Evolutionary conservation across 2,797 vertebrate species (phyloP).

Genomic region (Parotocinclus haroldoi): DNA sequence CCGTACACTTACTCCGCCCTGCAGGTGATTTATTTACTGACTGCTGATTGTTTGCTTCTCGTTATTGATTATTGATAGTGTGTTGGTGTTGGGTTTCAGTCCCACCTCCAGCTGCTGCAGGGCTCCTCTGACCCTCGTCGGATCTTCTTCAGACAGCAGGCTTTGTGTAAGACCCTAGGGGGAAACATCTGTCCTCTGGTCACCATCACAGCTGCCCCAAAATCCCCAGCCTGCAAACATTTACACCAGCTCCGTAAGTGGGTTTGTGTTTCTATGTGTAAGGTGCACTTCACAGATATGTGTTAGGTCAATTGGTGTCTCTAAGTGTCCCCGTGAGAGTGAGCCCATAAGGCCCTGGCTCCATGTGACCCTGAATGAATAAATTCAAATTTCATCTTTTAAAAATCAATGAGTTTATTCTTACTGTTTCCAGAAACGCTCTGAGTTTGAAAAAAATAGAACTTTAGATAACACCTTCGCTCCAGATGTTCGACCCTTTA

Average conservation of each 20-base stretch:
- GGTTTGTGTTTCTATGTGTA: slow-evolving; percentile 12
- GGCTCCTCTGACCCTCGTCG: slow-evolving; percentile 65
- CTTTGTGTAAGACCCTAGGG: slow-evolving; percentile 77
- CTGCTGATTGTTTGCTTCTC: background rate
- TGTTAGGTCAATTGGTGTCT: no score
- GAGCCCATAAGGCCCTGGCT: no score
- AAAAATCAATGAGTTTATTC: no score
- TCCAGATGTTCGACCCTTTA: no score
- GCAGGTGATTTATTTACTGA: slow-evolving; percentile 68
- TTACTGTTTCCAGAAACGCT: no score
- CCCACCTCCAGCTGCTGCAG: slow-evolving; percentile 79
- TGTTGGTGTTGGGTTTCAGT: slow-evolving; percentile 58
- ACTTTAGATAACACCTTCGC: no score
- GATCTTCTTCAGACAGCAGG: slow-evolving; percentile 80
- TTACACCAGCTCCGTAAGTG: slow-evolving; percentile 81
- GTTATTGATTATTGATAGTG: background rate
- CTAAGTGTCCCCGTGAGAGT: no score
- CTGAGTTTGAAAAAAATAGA: no score
- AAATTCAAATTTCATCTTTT: no score
- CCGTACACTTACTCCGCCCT: slow-evolving; percentile 87
- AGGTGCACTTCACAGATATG: no score
- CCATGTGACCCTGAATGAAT: no score
- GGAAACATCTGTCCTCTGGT: slow-evolving; percentile 85
- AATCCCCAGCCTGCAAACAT: slow-evolving; percentile 66
- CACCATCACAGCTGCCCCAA: slow-evolving; percentile 85